Evolutionary conservation across 53 echinoderm and acorn worm species (phyloP), one percentile per base, ranked within the genome.

Genomic region (Holothuria leucospilota): DNA sequence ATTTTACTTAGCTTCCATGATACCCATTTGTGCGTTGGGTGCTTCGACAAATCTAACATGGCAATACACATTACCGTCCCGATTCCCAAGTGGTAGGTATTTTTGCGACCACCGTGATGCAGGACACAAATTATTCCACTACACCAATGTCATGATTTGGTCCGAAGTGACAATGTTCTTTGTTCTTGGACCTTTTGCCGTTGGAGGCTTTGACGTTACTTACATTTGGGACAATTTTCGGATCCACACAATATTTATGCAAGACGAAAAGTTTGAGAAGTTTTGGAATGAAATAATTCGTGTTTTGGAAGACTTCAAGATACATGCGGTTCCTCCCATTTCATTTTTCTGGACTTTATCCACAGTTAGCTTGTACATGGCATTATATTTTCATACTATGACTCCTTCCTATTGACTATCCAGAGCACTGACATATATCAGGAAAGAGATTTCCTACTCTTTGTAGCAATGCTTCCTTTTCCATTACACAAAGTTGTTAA

Each of bases 191-290:
- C 29, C 62, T 39, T 20, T 80, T 3, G 80, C 80, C 16, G 30
- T 80, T 21, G 80, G 80, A 0, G 80, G 80, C 1, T 61, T 80
- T 58, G 30, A 80, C 80, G 29, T 58, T 3, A 59, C 18, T 13
- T 80, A 80, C 27, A 80, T 80, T 38, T 80, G 80, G 80, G 80
- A 80, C 6, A 60, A 60, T 25, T 80, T 80, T 21, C 60, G 53
- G 38, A 60, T 80, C 21, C 53, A 59, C 39, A 62, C 53, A 15
- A 80, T 80, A 58, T 80, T 80, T 29, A 27, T 80, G 61, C 28
- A 80, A 20, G 29, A 34, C 29, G 39, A 80, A 24, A 18, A 80
- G 13, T 5, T 56, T 26, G 39, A 16, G 62, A 62, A 59, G 14
- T 80, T 80, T 24, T 80, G 80, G 80, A 27, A 59, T 29, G 80